These are phyloP conservation scores for Tragelaphus buxtoni DNA, from an alignment of 2,113 vertebrate genomes.

Conservation along the genomic window DNA sequence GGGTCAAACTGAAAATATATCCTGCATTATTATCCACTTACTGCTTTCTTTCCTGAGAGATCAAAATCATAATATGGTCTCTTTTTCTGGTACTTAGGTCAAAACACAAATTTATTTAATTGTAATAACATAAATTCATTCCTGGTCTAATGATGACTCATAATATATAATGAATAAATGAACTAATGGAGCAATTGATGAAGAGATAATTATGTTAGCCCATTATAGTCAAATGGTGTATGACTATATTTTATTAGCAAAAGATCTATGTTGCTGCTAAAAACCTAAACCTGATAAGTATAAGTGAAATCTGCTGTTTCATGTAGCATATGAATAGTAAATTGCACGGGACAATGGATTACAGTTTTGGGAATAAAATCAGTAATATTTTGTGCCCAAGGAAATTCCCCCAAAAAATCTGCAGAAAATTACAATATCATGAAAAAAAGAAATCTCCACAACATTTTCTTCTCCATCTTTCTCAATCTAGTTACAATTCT, in stretches of 20 bases:
- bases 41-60: slow-evolving; percentile 3
- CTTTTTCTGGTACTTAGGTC: background rate
- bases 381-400: background rate
- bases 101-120: slow-evolving; percentile 19
- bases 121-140: slow-evolving; percentile 25
- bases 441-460: background rate
- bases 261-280: background rate
- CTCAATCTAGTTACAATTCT: background rate
- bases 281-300: background rate
- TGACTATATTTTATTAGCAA: slow-evolving; percentile 10
- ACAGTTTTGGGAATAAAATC: slow-evolving; percentile 20
- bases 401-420: background rate
- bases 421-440: background rate
- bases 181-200: background rate
- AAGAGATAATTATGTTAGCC: background rate
- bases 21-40: background rate
- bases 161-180: background rate
- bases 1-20: background rate
- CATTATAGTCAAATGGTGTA: background rate
- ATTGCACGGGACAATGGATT: background rate
- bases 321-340: background rate
- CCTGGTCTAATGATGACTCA: background rate
- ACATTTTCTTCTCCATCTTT: background rate
- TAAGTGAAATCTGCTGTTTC: background rate
- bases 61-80: background rate